A percentile compares a stretch with the other conserved stretches of the same genome.
phyloP scores from a whole-genome alignment of 2,797 vertebrate genomes.

The Falco columbarius region DNA sequence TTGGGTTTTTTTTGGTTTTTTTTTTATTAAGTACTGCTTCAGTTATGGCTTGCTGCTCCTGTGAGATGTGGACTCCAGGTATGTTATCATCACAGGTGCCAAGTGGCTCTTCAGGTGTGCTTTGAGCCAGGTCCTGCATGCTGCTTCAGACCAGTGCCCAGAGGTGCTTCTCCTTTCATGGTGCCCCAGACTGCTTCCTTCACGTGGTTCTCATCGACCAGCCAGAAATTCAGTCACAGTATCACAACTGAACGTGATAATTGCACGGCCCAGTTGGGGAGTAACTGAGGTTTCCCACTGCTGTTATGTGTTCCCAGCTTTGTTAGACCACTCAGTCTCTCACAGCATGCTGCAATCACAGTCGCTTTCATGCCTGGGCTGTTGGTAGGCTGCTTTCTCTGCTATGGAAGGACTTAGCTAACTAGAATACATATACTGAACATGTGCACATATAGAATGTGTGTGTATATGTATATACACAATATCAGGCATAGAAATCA shows the following conservation, averaged over 20 bases:
- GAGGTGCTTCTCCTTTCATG: background rate
- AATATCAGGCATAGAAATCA: background rate
- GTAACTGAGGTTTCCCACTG: background rate
- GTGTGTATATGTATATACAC: background rate
- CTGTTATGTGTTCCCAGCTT: background rate
- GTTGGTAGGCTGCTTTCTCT: background rate
- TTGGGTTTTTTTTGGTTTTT: background rate
- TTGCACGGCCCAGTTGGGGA: accelerated
- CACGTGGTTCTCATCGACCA: accelerated
- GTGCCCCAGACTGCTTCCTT: background rate
- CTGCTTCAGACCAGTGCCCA: background rate
- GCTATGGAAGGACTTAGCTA: background rate
- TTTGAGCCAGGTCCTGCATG: background rate
- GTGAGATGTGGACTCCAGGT: background rate
- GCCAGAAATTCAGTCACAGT: background rate
- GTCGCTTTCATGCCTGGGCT: background rate
- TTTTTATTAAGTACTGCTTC: accelerated
- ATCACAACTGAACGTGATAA: background rate
- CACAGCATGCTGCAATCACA: background rate
- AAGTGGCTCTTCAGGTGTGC: background rate
- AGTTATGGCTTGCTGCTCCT: background rate
- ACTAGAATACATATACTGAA: background rate
- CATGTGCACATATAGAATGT: background rate
- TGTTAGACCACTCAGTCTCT: background rate
- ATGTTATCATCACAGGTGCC: accelerated